These are phyloP conservation scores for Hypomesus transpacificus DNA, from an alignment of 2,113 vertebrate species.

Conservation along the genomic window DNA sequence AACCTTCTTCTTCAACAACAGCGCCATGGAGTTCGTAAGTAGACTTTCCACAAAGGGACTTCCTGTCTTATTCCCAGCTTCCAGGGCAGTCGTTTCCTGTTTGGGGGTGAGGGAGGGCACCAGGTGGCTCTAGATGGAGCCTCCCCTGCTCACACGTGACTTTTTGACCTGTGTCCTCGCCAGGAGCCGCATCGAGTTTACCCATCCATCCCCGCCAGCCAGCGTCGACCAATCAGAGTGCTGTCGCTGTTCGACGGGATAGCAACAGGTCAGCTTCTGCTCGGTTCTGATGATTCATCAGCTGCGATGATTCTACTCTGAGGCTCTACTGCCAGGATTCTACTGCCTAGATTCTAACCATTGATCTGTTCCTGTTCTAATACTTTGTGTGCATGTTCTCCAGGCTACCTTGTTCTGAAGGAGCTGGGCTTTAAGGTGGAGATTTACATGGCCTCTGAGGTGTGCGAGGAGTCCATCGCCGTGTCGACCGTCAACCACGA, in stretches of 20 bases:
- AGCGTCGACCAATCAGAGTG: constrained; percentile 81
- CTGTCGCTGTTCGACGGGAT: constrained; percentile 93
- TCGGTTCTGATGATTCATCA: not conserved
- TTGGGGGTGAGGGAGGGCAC: too few species aligned
- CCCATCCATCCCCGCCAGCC: constrained; percentile 78
- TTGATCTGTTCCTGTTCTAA: not conserved
- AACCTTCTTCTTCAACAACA: constrained; percentile 84
- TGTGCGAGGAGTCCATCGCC: constrained; percentile 81
- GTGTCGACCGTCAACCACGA: constrained; percentile 78
- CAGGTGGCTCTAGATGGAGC: too few species aligned
- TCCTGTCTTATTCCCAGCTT: too few species aligned
- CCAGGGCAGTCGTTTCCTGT: too few species aligned
- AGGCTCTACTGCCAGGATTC: not conserved
- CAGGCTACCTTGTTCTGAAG: constrained; percentile 87
- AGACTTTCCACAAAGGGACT: not conserved
- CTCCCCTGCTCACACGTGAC: not conserved
- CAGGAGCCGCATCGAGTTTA: constrained; percentile 89
- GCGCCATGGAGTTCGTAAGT: constrained; percentile 83
- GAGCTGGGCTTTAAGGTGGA: constrained; percentile 90
- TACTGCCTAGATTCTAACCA: not conserved
- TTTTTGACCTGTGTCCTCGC: constrained; percentile 5
- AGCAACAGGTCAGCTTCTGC: constrained; percentile 74
- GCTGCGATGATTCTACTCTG: not conserved
- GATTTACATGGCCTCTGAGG: constrained; percentile 85
- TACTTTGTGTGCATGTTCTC: not conserved